Percentiles rank a stretch among this genome's conserved stretches.
Conservation (phyloP, 2,888 invertebrate species). For the Gymnosoma rotundatum region DNA sequence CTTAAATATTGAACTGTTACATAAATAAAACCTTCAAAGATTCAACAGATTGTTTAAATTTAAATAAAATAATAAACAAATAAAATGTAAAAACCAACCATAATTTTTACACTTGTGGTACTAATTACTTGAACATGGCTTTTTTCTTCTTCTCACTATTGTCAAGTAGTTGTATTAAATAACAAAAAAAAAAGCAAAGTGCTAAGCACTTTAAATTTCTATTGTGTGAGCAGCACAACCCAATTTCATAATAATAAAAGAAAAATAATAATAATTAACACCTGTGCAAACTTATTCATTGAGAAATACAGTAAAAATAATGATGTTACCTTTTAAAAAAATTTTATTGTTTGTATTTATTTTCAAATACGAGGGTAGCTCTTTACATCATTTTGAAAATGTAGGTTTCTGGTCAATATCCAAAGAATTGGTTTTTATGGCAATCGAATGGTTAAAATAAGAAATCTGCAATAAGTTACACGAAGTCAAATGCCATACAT, state of each 20-base stretch:
- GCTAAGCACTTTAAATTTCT: constrained; percentile 7
- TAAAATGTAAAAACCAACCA: too few relatives aligned
- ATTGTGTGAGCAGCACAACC: constrained; percentile 18
- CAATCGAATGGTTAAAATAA: too few relatives aligned
- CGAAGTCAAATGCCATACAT: too few relatives aligned
- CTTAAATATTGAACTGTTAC: too few relatives aligned
- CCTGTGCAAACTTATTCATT: constrained; percentile 50
- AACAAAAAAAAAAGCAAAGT: neutral
- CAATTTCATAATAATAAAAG: constrained; percentile 6
- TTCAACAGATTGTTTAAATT: too few relatives aligned
- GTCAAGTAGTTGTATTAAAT: neutral
- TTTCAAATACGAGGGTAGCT: too few relatives aligned
- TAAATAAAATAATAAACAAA: too few relatives aligned
- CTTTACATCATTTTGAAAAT: too few relatives aligned
- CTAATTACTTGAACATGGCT: neutral
- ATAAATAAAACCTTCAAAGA: too few relatives aligned
- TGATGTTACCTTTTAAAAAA: constrained; percentile 6
- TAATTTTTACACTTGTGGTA: neutral
- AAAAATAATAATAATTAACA: constrained; percentile 37
- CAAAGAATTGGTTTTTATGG: too few relatives aligned
- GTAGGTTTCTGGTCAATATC: too few relatives aligned
- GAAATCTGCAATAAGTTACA: too few relatives aligned
- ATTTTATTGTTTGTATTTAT: neutral
- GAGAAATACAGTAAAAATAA: neutral
- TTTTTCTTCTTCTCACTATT: neutral